A percentile compares a stretch with the other conserved stretches of the same genome.
These are phyloP conservation scores for Luscinia luscinia DNA, from an alignment of 2,797 vertebrate species.

Conservation along the genomic window DNA sequence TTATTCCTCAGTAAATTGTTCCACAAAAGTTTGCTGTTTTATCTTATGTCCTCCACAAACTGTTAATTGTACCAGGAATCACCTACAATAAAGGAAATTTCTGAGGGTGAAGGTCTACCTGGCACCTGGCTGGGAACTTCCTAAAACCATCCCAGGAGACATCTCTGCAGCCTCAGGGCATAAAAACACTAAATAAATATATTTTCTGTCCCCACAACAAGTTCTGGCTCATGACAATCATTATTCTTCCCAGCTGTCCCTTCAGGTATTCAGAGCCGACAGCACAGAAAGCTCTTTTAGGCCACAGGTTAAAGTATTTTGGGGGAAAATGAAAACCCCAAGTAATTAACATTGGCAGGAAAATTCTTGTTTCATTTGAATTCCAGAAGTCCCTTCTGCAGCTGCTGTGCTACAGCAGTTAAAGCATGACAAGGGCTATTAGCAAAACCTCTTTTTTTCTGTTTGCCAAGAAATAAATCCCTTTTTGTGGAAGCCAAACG, in stretches of 20 bases:
- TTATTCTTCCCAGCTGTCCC: neutral
- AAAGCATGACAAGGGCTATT: constrained; percentile 27
- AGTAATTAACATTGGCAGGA: constrained; percentile 34
- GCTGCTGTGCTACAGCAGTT: constrained; percentile 28
- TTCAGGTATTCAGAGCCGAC: neutral
- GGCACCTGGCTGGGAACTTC: neutral
- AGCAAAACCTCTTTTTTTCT: neutral
- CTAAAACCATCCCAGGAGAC: neutral
- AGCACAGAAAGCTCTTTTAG: neutral
- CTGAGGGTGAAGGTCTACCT: neutral
- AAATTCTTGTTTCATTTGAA: constrained; percentile 16
- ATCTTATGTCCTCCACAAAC: neutral
- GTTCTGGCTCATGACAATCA: neutral
- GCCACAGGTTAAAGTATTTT: neutral
- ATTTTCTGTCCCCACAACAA: neutral
- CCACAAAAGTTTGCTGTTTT: neutral
- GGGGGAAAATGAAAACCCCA: neutral
- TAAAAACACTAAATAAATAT: neutral
- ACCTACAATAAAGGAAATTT: neutral
- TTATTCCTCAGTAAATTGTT: neutral
- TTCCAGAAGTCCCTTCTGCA: constrained; percentile 7
- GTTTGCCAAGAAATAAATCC: constrained; percentile 55
- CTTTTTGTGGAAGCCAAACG: constrained; percentile 15
- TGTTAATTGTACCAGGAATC: neutral
- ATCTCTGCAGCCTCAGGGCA: too few species aligned